Evolutionary conservation across 2,113 vertebrate species (phyloP), one percentile per base, ranked within the genome.

Genomic region (Nesoenas mayeri): DNA sequence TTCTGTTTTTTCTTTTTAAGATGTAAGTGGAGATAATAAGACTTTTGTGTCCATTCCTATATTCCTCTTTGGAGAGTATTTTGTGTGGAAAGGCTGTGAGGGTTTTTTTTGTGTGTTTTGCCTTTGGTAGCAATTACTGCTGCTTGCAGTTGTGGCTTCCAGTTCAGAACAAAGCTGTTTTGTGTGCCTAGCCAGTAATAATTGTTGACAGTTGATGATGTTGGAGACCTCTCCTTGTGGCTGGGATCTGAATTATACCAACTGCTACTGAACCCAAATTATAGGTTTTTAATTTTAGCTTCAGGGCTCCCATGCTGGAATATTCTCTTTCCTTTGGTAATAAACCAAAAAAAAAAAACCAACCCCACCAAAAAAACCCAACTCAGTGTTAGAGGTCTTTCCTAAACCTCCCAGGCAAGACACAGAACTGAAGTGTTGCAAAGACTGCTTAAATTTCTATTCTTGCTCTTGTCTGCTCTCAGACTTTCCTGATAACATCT

Each of bases 91-190:
- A 50, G 77, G 36, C 56, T 58, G 38, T 15, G 48, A 12, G 38
- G 17, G 0, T 0, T 34, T 79, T 79, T 82, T 79, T 36, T 53
- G 20, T 85, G 50, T 85, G 54, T 93, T 89, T 91, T 91, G 83
- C 95, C 95, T 93, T 94, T 67, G 51, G 88, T 95, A 91, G 91
- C 85, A 95, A 93, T 96, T 96, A 69, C 67, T 93, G 83, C 92
- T 84, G 82, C 85, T 77, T 79, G 88, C 90, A 58, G 29, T 95
- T 83, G 91, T 88, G 86, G 91, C 74, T 97, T 89, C 77, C 92
- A 95, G 60, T 85, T 88, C 70, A 95, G 94, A 96, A 95, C 91
- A 97, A 96, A 94, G 91, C 94, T 95, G 82, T 84, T 85, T 66
- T 86, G 79, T 96, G 87, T 91, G 73, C 73, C 79, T 90, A 82